Evolutionary conservation across 2,113 vertebrate species (phyloP), one percentile per base, ranked within the genome.

Genomic region (Gymnarchus niloticus): DNA sequence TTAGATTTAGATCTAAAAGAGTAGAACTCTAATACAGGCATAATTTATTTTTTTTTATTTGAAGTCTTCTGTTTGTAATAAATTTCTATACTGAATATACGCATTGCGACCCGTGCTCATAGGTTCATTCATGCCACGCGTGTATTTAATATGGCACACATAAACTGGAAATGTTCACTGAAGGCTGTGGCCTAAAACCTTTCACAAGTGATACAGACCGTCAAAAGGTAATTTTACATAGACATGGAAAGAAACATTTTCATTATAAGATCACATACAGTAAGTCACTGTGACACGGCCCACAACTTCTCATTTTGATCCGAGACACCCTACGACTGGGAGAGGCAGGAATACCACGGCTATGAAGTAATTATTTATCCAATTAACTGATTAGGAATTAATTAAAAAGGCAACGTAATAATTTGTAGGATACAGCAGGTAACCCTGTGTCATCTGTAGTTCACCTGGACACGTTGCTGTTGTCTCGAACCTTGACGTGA

Each of bases 401-500:
- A n/a, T n/a, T n/a, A n/a, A n/a, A 10, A 1, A 10, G 23, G 23
- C 12, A 10, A 2, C 56, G 23, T 12, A 57, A 57, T 3, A 57
- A 57, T 57, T 12, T 57, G 12, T 57, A 1, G 56, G n/a, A 21
- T 21, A 57, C 8, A 8, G 6, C 52, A 61, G 21, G 57, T 21
- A 54, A 54, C 5, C 52, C n/a, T n/a, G n/a, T n/a, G n/a, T n/a
- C n/a, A n/a, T 1, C 56, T 2, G 23, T 57, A 1, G 12, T 57
- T 57, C 56, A 12, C 97, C 96, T 96, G 89, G 97, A 98, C 61
- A 98, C 90, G 33, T 97, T 96, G 83, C 92, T 92, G 88, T 98
- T 98, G 94, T 95, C 94, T 69, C 97, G 94, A 17, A 98, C 94
- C 91, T 96, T 97, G 91, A 95, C 93, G 2, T 98, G 96, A 90